Conservation (phyloP, 2,888 invertebrate genomes). For the Andrena fulva region DNA sequence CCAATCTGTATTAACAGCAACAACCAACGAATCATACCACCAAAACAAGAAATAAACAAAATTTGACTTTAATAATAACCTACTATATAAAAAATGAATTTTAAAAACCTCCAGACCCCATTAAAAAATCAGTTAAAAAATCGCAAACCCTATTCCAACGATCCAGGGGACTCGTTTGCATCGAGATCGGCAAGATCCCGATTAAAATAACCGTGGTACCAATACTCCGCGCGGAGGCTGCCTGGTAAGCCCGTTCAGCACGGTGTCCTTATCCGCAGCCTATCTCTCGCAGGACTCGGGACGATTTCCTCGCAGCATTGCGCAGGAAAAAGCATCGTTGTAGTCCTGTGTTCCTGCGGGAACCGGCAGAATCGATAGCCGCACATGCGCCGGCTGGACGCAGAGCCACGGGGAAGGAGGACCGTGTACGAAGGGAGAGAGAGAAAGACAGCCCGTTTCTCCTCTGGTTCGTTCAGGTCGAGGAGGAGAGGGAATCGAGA, state of each 20-base stretch:
- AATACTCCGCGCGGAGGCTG: not conserved
- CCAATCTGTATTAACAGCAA: no score
- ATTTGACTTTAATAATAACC: no score
- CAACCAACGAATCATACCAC: no score
- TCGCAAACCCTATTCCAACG: not conserved
- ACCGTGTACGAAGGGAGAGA: slow-evolving; percentile 37
- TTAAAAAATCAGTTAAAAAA: no score
- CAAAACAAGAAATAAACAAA: no score
- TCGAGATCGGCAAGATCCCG: not conserved
- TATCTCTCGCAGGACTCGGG: slow-evolving; percentile 60
- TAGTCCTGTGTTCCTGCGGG: slow-evolving; percentile 73
- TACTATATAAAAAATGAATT: no score
- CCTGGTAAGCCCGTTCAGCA: slow-evolving; percentile 1
- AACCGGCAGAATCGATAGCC: slow-evolving; percentile 81
- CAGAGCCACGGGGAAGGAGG: slow-evolving; percentile 52
- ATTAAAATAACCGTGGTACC: not conserved
- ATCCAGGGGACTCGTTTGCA: not conserved
- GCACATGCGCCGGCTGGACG: slow-evolving; percentile 80
- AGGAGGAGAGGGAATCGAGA: slow-evolving; percentile 67
- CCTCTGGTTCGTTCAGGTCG: slow-evolving; percentile 55
- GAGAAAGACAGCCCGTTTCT: slow-evolving; percentile 24
- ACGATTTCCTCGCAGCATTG: slow-evolving; percentile 58
- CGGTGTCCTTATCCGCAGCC: slow-evolving; percentile 15
- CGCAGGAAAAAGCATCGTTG: slow-evolving; percentile 65
- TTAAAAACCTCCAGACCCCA: no score